phyloP scores from a whole-genome alignment of 1,140 invertebrate genomes.

The Heliconius hermathena region DNA sequence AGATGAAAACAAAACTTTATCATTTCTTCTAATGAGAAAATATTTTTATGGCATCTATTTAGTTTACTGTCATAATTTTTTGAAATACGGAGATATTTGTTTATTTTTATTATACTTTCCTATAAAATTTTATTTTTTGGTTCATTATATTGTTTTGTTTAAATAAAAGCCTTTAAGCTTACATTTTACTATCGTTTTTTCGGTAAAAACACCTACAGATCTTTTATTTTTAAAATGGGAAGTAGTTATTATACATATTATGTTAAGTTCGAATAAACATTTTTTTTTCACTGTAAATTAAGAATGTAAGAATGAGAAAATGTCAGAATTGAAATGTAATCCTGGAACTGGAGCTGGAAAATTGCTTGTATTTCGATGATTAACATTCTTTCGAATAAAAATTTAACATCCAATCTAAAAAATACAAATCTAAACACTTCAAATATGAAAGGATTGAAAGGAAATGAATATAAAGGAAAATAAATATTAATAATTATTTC shows the following conservation, averaged over 20 bases:
- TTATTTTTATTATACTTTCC: not conserved
- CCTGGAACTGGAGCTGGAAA: not conserved
- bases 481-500: too few species aligned
- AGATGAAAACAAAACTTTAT: constrained; percentile 10
- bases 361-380: not conserved
- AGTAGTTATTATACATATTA: too few species aligned
- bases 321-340: too few species aligned
- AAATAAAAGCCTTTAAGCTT: not conserved
- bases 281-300: too few species aligned
- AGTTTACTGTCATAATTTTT: not conserved
- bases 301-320: too few species aligned
- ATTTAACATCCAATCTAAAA: not conserved
- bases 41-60: not conserved
- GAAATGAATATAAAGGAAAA: too few species aligned
- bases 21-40: constrained; percentile 11
- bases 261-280: too few species aligned
- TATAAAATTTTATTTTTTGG: not conserved
- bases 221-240: too few species aligned
- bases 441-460: too few species aligned
- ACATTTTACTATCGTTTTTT: too few species aligned
- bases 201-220: too few species aligned
- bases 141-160: not conserved
- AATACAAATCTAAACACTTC: too few species aligned
- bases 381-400: not conserved
- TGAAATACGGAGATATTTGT: not conserved